Conservation (phyloP, 2,797 vertebrate species). For the Sebastes itinus region DNA sequence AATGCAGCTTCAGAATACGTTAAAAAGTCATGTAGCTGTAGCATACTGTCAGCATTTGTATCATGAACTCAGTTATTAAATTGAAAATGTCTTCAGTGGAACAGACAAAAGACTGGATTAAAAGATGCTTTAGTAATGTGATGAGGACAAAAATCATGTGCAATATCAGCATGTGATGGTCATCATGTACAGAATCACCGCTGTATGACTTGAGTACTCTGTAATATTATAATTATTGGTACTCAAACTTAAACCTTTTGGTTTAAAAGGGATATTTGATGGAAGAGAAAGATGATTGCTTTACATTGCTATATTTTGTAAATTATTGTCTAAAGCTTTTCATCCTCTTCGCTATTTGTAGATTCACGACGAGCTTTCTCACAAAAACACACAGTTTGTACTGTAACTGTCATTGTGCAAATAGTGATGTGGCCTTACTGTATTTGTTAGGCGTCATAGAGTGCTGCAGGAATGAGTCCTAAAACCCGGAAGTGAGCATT, state of each 20-base stretch:
- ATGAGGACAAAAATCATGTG: constrained; percentile 7
- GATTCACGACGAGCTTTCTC: constrained; percentile 46
- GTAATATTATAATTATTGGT: constrained; percentile 15
- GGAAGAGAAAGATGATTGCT: constrained; percentile 13
- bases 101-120: not conserved
- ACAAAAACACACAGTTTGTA: constrained; percentile 48
- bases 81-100: constrained; percentile 1
- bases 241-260: constrained; percentile 1
- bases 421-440: constrained; percentile 72
- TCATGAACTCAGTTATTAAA: constrained; percentile 9
- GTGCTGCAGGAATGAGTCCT: too few relatives aligned
- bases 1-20: constrained; percentile 27
- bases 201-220: constrained; percentile 25
- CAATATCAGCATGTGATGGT: constrained; percentile 29
- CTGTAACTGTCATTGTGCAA: constrained; percentile 64
- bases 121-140: constrained; percentile 11
- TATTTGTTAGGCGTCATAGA: constrained; percentile 51
- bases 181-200: constrained; percentile 28
- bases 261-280: constrained; percentile 40
- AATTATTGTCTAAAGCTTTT: constrained; percentile 54
- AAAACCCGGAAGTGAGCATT: too few relatives aligned
- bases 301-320: constrained; percentile 58
- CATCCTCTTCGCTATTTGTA: constrained; percentile 56
- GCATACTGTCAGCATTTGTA: constrained; percentile 29
- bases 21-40: constrained; percentile 37